Evolutionary conservation across 2,888 invertebrate genomes (phyloP).

Genomic region (Mantis religiosa): DNA sequence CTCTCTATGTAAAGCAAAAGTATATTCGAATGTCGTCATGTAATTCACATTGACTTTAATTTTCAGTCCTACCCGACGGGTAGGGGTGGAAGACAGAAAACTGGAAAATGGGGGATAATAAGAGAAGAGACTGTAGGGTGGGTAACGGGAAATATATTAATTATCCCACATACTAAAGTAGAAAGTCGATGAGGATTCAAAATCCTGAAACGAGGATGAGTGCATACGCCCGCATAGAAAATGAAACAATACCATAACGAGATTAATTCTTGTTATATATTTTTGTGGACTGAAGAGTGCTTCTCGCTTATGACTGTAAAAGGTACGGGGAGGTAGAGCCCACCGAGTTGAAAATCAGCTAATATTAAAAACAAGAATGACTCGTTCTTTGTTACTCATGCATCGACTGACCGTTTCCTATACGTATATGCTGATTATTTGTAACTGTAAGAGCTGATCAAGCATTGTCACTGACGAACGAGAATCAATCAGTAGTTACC

Average conservation of each 20-base stretch:
- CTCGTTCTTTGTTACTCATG: too few relatives aligned
- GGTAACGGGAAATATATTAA: background rate
- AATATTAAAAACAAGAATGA: too few relatives aligned
- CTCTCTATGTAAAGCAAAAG: background rate
- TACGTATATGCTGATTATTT: too few relatives aligned
- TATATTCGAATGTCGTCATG: background rate
- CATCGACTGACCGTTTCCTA: too few relatives aligned
- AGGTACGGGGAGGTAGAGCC: background rate
- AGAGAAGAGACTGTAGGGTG: background rate
- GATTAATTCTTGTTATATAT: background rate
- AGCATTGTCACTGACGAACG: too few relatives aligned
- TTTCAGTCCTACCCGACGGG: background rate
- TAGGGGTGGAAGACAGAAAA: background rate
- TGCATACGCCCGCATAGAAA: background rate
- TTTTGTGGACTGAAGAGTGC: background rate
- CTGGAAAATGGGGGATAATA: background rate
- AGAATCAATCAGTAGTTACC: too few relatives aligned
- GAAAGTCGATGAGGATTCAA: background rate
- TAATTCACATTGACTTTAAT: background rate
- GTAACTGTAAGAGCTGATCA: too few relatives aligned
- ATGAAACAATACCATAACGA: background rate
- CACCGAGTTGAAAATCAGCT: too few relatives aligned
- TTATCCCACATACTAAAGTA: background rate
- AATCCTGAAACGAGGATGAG: background rate
- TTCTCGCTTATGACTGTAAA: background rate